These are phyloP conservation scores for Chloropsis hardwickii DNA, from an alignment of 2,113 vertebrate species.

Conservation along the genomic window DNA sequence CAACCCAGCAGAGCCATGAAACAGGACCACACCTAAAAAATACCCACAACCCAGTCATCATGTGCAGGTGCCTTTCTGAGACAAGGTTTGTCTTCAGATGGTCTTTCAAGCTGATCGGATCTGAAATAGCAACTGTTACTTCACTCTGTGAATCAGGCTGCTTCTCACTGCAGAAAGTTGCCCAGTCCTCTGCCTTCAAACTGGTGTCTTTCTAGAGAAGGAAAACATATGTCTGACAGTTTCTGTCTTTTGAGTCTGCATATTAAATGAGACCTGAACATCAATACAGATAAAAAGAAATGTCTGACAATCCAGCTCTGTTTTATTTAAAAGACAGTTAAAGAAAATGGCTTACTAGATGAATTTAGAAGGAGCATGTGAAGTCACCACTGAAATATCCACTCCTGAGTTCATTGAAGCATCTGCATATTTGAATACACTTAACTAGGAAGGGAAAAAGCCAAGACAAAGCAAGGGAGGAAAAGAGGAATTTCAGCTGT, in stretches of 20 bases:
- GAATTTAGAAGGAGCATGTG: neutral
- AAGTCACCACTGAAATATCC: constrained; percentile 11
- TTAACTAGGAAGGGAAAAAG: neutral
- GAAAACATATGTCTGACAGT: neutral
- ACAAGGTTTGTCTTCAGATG: neutral
- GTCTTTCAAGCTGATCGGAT: neutral
- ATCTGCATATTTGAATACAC: neutral
- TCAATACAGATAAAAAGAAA: neutral
- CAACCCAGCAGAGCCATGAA: neutral
- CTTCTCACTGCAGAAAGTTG: neutral
- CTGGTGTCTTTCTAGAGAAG: neutral
- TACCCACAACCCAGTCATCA: rapidly evolving
- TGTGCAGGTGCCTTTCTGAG: neutral
- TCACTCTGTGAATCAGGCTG: neutral
- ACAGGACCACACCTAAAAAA: neutral
- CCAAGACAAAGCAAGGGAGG: neutral
- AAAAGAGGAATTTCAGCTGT: neutral
- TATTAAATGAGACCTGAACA: neutral
- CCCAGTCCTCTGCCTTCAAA: neutral
- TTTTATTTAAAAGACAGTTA: constrained; percentile 9
- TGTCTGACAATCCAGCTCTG: neutral
- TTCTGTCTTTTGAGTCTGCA: neutral
- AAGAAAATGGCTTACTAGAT: neutral
- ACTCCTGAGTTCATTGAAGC: neutral
- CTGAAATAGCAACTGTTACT: neutral